These are phyloP conservation scores for Pogonomyrmex californicus DNA, from an alignment of 1,140 invertebrate genomes.

Conservation along the genomic window DNA sequence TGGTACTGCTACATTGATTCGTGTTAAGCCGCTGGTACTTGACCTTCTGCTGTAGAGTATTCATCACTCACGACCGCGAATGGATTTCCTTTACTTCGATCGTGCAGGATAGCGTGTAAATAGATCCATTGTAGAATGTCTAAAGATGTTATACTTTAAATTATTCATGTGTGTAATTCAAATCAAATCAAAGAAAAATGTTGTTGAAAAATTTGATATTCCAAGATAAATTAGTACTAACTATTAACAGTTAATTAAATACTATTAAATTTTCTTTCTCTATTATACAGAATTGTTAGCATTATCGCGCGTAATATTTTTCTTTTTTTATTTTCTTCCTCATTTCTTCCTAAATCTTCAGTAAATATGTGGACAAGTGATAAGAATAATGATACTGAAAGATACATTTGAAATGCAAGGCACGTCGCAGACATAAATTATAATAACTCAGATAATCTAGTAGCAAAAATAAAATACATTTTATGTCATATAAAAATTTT, in stretches of 20 bases:
- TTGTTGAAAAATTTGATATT: neutral
- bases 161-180: neutral
- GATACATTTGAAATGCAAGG: neutral
- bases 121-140: neutral
- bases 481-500: neutral
- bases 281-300: neutral
- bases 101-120: neutral
- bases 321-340: neutral
- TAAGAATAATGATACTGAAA: neutral
- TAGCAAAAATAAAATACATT: neutral
- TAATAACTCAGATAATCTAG: neutral
- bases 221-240: neutral
- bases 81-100: slow-evolving; percentile 51
- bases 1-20: slow-evolving; percentile 77
- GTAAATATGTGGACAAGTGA: neutral
- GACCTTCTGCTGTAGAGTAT: slow-evolving; percentile 71
- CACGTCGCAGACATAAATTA: neutral
- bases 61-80: slow-evolving; percentile 67
- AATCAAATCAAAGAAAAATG: neutral
- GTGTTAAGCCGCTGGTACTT: slow-evolving; percentile 76
- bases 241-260: neutral
- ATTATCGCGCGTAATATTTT: neutral
- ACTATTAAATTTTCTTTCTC: neutral
- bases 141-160: neutral
- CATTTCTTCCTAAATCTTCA: neutral